phyloP scores from a whole-genome alignment of 2,888 invertebrate genomes.

The Drosophila acutilabella region DNA sequence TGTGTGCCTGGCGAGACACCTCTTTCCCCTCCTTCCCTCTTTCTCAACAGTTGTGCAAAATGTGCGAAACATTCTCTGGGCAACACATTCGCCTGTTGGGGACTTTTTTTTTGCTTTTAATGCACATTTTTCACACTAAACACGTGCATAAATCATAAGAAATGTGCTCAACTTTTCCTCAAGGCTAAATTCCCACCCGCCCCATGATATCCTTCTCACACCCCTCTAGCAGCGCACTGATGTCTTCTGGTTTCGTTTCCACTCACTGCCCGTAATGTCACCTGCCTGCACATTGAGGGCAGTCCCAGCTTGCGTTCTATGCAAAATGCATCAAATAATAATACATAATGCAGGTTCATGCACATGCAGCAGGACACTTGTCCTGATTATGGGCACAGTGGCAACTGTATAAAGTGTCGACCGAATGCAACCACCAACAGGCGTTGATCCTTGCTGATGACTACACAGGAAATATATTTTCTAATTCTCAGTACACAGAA shows the following conservation, averaged over 20 bases:
- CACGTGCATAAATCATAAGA: conserved; percentile 79
- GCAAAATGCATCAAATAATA: conserved; percentile 72
- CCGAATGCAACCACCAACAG: conserved; percentile 51
- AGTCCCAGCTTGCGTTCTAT: conserved; percentile 29
- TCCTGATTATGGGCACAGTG: conserved; percentile 72
- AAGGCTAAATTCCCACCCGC: conserved; percentile 66
- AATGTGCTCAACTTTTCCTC: conserved; percentile 68
- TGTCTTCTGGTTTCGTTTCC: background rate
- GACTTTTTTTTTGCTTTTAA: conserved; percentile 64
- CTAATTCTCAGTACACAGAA: too few relatives aligned
- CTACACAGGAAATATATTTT: background rate
- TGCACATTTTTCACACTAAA: conserved; percentile 80
- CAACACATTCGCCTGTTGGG: conserved; percentile 66
- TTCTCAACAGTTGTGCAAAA: conserved; percentile 8
- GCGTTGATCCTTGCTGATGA: conserved; percentile 30
- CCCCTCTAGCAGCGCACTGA: background rate
- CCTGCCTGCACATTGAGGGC: conserved; percentile 58
- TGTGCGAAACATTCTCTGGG: conserved; percentile 49
- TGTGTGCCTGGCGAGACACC: conserved; percentile 28
- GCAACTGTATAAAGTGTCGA: conserved; percentile 54
- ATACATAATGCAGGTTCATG: conserved; percentile 67
- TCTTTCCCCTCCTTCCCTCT: background rate
- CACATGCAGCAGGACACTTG: conserved; percentile 72
- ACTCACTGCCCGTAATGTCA: conserved; percentile 58
- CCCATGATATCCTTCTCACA: conserved; percentile 27